These are phyloP conservation scores for Abrostola tripartita DNA, from an alignment of 2,888 invertebrate species.

Conservation along the genomic window DNA sequence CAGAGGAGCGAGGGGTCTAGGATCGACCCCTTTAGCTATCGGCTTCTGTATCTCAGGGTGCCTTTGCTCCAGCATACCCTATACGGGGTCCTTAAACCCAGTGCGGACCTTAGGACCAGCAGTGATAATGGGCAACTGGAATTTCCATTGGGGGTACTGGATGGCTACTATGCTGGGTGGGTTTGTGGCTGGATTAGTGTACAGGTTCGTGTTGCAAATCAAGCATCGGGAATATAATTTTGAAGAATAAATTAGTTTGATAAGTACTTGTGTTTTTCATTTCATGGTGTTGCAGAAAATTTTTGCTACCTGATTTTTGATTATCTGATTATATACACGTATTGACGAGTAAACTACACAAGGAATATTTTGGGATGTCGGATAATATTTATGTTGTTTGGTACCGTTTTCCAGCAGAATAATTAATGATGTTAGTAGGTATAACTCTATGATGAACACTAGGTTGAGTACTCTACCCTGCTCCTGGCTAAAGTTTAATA, in stretches of 20 bases:
- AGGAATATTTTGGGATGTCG: too few species aligned
- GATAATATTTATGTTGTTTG: too few species aligned
- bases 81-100: conserved; percentile 60
- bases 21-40: conserved; percentile 59
- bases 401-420: too few species aligned
- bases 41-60: conserved; percentile 60
- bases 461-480: too few species aligned
- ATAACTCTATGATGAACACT: too few species aligned
- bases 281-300: not conserved
- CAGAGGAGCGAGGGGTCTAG: conserved; percentile 58
- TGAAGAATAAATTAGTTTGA: conserved; percentile 5
- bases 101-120: conserved; percentile 57
- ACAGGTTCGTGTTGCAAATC: conserved; percentile 47
- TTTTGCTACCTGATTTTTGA: not conserved
- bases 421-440: too few species aligned
- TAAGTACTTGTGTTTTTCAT: not conserved
- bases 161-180: conserved; percentile 58
- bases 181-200: conserved; percentile 54
- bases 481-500: too few species aligned
- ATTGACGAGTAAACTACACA: not conserved
- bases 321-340: not conserved
- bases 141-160: conserved; percentile 59
- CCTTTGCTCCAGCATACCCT: conserved; percentile 53
- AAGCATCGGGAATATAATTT: not conserved
- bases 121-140: conserved; percentile 53